A percentile compares a stretch with the other conserved stretches of the same genome.
Conservation (phyloP, 2,797 vertebrate genomes). For the Sebastes iracundus region DNA sequence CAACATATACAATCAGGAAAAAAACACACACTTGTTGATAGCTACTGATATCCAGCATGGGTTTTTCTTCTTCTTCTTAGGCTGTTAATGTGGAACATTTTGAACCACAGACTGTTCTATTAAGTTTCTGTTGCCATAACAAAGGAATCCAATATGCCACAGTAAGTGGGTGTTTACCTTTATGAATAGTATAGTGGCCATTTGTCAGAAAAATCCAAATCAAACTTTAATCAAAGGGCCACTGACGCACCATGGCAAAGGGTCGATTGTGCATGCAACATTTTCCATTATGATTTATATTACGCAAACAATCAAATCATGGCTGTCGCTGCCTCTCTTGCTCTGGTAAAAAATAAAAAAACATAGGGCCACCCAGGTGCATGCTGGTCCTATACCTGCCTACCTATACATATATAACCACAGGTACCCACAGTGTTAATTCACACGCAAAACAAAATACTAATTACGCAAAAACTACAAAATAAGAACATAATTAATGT, state of each 20-base stretch:
- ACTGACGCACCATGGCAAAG: background rate
- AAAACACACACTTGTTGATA: background rate
- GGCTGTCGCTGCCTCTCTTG: too few species aligned
- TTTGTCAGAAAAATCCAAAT: background rate
- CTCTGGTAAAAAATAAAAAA: background rate
- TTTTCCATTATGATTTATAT: background rate
- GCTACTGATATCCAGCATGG: background rate
- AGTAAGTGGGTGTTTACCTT: background rate
- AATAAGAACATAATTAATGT: too few species aligned
- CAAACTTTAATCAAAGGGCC: background rate
- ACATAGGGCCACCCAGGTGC: background rate
- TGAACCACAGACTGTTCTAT: background rate
- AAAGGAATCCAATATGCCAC: background rate
- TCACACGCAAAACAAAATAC: too few species aligned
- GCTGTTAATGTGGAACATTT: background rate
- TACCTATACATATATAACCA: background rate
- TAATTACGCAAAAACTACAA: too few species aligned
- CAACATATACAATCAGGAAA: background rate
- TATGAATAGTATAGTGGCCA: background rate
- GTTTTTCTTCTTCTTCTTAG: background rate
- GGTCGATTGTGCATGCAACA: background rate
- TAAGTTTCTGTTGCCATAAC: slow-evolving; percentile 33
- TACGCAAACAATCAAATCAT: background rate
- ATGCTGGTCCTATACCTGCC: background rate
- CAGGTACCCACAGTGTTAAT: background rate